Evolutionary conservation across 92 coral and sea anemone species (phyloP).

Genomic region (Paragorgia papillata): DNA sequence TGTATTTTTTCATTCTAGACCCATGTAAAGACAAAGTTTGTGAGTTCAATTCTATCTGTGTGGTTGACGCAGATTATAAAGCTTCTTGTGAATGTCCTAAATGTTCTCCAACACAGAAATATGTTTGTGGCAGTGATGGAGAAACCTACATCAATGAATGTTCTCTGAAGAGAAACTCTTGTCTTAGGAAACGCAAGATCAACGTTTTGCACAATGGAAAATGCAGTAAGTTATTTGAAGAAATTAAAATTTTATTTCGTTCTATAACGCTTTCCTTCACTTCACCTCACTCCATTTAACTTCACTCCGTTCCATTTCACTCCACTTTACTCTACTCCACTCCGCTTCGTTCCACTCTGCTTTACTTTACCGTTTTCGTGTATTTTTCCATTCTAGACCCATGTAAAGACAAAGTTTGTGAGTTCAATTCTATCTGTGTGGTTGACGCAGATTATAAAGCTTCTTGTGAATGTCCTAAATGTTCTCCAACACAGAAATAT

Average conservation of each 20-base stretch:
- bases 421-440: constrained; percentile 10
- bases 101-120: constrained; percentile 23
- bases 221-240: constrained; percentile 72
- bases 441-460: constrained; percentile 34
- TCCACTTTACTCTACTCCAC: too few species aligned
- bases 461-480: constrained; percentile 41
- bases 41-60: constrained; percentile 8
- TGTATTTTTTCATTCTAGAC: too few species aligned
- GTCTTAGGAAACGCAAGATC: constrained; percentile 46
- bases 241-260: not conserved
- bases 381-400: constrained; percentile 14
- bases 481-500: constrained; percentile 36
- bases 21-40: constrained; percentile 20
- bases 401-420: constrained; percentile 16
- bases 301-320: too few species aligned
- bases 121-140: constrained; percentile 69
- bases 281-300: not conserved
- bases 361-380: not conserved
- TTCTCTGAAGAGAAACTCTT: constrained; percentile 69
- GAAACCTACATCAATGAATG: constrained; percentile 66
- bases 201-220: constrained; percentile 62
- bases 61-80: constrained; percentile 17
- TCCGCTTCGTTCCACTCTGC: not conserved
- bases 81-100: constrained; percentile 34
- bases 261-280: not conserved